Conservation (phyloP, 35 echinoderm and acorn worm genomes). For the Strongylocentrotus purpuratus region DNA sequence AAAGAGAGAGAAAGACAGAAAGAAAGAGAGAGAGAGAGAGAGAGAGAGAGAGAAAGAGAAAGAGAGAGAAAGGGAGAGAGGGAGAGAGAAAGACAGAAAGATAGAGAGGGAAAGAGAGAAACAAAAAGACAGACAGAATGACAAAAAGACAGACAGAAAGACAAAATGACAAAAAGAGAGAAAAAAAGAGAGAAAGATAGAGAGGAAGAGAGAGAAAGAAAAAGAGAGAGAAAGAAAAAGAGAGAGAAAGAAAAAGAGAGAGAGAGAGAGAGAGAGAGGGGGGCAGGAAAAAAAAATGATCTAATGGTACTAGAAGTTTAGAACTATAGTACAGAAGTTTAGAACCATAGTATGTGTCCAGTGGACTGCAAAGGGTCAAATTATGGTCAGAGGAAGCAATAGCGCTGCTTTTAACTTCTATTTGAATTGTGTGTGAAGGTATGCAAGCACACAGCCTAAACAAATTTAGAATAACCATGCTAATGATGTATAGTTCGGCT, state of each 20-base stretch:
- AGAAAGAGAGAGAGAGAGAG: neutral
- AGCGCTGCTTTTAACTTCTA: neutral
- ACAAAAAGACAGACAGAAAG: too few relatives aligned
- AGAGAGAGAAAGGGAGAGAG: too few relatives aligned
- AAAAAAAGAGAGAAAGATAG: too few relatives aligned
- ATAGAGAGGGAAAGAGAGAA: neutral
- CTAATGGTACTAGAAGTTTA: neutral
- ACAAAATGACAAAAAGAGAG: too few relatives aligned
- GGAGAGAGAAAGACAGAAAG: too few relatives aligned
- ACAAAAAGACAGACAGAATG: neutral
- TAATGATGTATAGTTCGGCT: neutral
- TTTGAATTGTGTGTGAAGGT: conserved; percentile 44
- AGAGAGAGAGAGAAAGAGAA: neutral
- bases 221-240: neutral
- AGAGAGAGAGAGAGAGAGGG: too few relatives aligned
- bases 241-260: too few relatives aligned
- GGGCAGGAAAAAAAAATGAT: neutral
- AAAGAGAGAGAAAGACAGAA: neutral
- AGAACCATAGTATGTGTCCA: neutral
- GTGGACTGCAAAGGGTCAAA: neutral
- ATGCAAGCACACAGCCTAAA: conserved; percentile 1
- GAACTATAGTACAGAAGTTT: neutral
- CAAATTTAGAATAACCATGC: neutral
- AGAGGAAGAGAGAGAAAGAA: neutral
- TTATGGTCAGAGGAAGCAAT: neutral